Conservation (phyloP, 2,113 vertebrate genomes). For the Oryzias curvinotus region DNA sequence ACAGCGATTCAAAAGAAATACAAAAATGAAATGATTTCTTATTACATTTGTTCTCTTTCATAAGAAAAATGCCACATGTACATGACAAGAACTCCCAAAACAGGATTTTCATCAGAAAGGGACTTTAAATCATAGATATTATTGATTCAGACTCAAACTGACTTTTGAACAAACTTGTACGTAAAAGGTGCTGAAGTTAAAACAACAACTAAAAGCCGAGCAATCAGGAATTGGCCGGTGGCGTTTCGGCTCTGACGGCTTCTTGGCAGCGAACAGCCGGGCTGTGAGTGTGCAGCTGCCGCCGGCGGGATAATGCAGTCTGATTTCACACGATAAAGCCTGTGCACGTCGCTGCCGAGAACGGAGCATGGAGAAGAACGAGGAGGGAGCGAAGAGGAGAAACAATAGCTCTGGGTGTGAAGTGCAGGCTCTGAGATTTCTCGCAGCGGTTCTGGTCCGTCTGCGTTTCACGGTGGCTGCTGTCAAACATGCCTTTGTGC, state of each 20-base stretch:
- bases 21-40: too few species aligned
- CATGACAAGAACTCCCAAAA: too few species aligned
- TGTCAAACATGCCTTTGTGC: conserved; percentile 73
- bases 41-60: too few species aligned
- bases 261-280: conserved; percentile 47
- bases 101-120: too few species aligned
- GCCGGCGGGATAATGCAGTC: conserved; percentile 32
- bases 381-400: conserved; percentile 15
- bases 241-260: conserved; percentile 40
- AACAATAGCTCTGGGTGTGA: conserved; percentile 57
- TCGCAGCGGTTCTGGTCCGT: conserved; percentile 41
- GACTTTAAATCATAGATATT: too few species aligned
- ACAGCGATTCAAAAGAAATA: too few species aligned
- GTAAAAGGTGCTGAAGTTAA: too few species aligned
- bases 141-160: too few species aligned
- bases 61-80: too few species aligned
- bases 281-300: conserved; percentile 27
- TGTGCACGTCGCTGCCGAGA: conserved; percentile 23
- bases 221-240: conserved; percentile 40
- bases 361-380: conserved; percentile 19
- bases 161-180: too few species aligned
- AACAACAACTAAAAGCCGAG: conserved; percentile 30
- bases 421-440: conserved; percentile 59
- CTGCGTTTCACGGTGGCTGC: conserved; percentile 56
- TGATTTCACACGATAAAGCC: conserved; percentile 49